These are phyloP conservation scores for Rhamnusium bicolor DNA, from an alignment of 2,888 invertebrate species.

Conservation along the genomic window DNA sequence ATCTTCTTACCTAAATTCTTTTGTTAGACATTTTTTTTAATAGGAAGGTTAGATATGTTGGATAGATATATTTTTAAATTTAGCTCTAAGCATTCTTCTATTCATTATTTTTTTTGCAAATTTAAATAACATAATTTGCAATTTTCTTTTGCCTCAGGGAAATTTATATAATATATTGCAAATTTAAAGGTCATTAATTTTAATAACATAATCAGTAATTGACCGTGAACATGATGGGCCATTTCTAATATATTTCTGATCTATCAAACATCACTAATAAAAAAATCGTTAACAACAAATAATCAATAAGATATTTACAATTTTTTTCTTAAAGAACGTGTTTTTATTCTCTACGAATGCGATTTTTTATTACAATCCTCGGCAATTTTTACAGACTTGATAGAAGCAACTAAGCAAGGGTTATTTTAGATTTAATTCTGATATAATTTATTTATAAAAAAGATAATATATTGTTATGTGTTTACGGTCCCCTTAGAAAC, in stretches of 20 bases:
- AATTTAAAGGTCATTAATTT: conserved; percentile 13
- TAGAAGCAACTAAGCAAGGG: neutral
- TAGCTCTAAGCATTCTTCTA: neutral
- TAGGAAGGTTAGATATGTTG: neutral
- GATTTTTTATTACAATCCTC: neutral
- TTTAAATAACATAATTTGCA: conserved; percentile 22
- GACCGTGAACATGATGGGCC: conserved; percentile 12
- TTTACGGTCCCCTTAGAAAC: too few species aligned
- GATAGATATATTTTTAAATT: neutral
- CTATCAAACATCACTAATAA: neutral
- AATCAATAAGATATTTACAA: neutral
- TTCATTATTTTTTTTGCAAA: conserved; percentile 14
- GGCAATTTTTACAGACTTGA: neutral
- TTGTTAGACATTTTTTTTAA: neutral
- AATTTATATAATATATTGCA: neutral
- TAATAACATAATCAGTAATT: conserved; percentile 23
- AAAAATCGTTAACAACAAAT: neutral
- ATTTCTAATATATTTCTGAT: neutral
- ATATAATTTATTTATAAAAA: too few species aligned
- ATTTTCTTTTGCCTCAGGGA: conserved; percentile 9
- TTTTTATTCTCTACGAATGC: neutral
- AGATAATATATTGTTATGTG: too few species aligned
- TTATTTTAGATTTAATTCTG: too few species aligned
- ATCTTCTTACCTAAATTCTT: conserved; percentile 1
- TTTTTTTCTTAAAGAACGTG: neutral